Base-by-base conservation (phyloP, 2,888 invertebrate species). In the Margaritifera margaritifera region DNA sequence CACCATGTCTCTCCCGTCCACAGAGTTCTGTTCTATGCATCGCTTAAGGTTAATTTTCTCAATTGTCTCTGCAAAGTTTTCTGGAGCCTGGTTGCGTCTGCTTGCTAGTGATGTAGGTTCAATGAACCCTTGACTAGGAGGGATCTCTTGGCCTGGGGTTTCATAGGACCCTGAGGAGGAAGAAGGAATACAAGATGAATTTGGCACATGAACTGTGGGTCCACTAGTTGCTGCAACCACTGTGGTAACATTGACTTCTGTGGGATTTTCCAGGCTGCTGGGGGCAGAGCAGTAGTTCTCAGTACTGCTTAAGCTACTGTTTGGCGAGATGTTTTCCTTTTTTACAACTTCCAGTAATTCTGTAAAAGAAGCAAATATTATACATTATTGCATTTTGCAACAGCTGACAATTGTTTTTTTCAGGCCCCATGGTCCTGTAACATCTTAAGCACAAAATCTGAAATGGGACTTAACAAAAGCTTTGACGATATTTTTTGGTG, bases 1-100 rank as follows among this genome's bases (percentile, higher is more conserved):
- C 50, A 84, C 64, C 20, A 81, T 31, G 55, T 81, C 77, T 59
- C 73, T 74, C 11, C 80, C 82, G 68, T 83, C 80, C 42, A 77
- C 59, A 62, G 67, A 69, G 73, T 79, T 74, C 63, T 82, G 74
- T 25, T 81, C 79, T 31, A 78, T 75, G 27, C 74, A 70, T 64
- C 74, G 69, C 62, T 77, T 78, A 67, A 77, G 66, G 42, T 76
- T 73, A 31, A 83, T 80, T 31, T 79, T 65, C 62, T 80, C 75
- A 75, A 81, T 79, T 6, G 77, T 78, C 52, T 79, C 75, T 19
- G 68, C 68, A 66, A 81, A 81, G 64, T 71, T 75, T 31, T 71
- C 57, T 19, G 54, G 65, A 56, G 54, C 18, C 52, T 58, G 53
- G 31, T 62, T 61, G 19, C 59, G 15, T 25, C 56, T 67, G 19